Evolutionary conservation across 2,797 vertebrate species (phyloP), one percentile per base, ranked within the genome.

Genomic region (Pseudochaenichthys georgianus): DNA sequence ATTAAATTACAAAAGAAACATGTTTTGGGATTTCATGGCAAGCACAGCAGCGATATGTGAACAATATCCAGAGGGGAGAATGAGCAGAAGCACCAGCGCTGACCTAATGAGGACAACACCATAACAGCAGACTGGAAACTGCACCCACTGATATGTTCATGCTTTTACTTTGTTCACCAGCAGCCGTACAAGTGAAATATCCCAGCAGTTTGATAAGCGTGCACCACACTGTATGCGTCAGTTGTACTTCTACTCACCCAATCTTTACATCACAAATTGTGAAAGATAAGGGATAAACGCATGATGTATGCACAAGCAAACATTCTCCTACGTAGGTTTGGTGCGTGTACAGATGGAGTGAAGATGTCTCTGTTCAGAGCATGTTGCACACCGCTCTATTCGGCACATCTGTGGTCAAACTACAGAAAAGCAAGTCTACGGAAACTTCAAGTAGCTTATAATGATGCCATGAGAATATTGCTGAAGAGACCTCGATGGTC

Each of bases 41-140:
- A 9, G 70, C 54, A 65, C 73, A 89, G 70, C 84, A 87, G 69
- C 64, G 57, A 51, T 60, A 60, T 78, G 17, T 64, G 67, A 87
- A 87, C 88, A 88, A 87, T 53, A 91, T 80, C 87, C 79, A 60
- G 87, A 80, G 88, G 87, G 85, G 38, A 16, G 64, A 82, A 65
- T 15, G 70, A 73, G 52, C 58, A 51, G 60, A 63, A 70, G 77
- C 46, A 31, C 48, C 64, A 79, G 65, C 11, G 3, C 46, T 87
- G 89, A 87, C 89, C 87, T 87, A 90, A 91, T 83, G 83, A 87
- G 84, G 80, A 73, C 62, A 74, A 84, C 70, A 75, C 64, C 9
- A 38, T 38, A 81, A 74, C 73, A 77, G 81, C 13, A 59, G 52
- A 63, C 21, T 45, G 66, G 47, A 23, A 76, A n/a, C 52, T 48